phyloP scores from a whole-genome alignment of 2,113 vertebrate species.

The Cranoglanis bouderius region DNA sequence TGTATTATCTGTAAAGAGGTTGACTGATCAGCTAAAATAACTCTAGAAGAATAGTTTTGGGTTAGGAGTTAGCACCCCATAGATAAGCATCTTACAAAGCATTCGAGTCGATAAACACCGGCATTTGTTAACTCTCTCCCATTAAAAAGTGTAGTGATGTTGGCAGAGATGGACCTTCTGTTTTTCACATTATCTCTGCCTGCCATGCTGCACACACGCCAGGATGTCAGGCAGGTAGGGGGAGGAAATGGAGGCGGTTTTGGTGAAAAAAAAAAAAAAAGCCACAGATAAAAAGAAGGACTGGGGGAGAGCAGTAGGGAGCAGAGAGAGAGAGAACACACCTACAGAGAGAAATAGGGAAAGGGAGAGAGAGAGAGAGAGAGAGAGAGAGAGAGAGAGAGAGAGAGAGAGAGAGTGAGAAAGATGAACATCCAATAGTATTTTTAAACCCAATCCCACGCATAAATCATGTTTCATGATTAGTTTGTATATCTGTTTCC shows the following conservation, averaged over 20 bases:
- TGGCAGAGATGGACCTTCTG: conserved; percentile 17
- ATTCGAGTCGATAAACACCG: background rate
- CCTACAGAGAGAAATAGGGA: background rate
- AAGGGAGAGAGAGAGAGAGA: background rate
- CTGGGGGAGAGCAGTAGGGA: background rate
- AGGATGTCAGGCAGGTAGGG: conserved; percentile 9
- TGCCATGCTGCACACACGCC: conserved; percentile 15
- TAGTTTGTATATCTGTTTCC: background rate
- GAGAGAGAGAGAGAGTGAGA: background rate
- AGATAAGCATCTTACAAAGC: conserved; percentile 19
- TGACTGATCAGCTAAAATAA: conserved; percentile 9
- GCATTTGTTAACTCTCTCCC: background rate
- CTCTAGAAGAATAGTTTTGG: background rate
- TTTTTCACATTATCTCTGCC: conserved; percentile 28
- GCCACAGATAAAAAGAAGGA: background rate
- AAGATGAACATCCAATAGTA: background rate
- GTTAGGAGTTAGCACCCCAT: background rate
- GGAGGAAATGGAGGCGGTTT: background rate
- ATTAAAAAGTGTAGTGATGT: background rate
- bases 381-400: background rate
- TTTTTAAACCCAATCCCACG: conserved; percentile 8
- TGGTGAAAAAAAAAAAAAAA: background rate
- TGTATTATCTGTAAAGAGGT: conserved; percentile 10
- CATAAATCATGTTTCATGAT: background rate
- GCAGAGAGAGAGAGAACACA: background rate